Evolutionary conservation across 2,797 vertebrate genomes (phyloP).

Genomic region (Alauda arvensis): DNA sequence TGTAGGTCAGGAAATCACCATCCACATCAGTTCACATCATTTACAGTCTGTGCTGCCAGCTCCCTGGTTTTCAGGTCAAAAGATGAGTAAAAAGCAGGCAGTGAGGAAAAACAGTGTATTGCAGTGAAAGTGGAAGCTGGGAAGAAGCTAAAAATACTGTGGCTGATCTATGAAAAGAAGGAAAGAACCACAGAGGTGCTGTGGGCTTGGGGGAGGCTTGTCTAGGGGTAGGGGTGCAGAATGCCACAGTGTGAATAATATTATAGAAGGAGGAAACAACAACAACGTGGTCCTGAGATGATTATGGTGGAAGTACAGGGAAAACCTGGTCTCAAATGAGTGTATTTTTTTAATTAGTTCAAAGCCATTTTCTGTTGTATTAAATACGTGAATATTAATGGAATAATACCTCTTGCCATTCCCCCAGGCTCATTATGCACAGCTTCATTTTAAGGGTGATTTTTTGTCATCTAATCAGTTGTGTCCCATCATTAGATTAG

Average conservation of each 20-base stretch:
- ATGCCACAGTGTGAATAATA: accelerated
- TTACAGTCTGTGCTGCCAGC: not conserved
- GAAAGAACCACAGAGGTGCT: not conserved
- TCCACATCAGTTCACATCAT: not conserved
- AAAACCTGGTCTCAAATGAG: not conserved
- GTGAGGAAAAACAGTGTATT: not conserved
- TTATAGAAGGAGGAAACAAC: not conserved
- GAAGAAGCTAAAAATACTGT: not conserved
- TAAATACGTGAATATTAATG: not conserved
- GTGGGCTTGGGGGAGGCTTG: not conserved
- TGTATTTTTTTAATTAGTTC: not conserved
- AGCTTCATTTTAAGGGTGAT: not conserved
- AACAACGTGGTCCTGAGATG: not conserved
- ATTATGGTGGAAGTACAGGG: not conserved
- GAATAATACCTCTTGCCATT: not conserved
- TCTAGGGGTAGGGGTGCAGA: accelerated
- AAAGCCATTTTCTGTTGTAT: not conserved
- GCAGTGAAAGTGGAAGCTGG: not conserved
- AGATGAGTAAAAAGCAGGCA: not conserved
- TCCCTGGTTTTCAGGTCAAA: not conserved
- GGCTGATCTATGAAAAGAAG: not conserved
- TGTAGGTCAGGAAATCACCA: not conserved
- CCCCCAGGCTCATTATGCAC: not conserved
- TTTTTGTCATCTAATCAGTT: not conserved
- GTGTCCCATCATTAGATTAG: not conserved